These are phyloP conservation scores for Spodoptera exigua DNA, from an alignment of 2,888 invertebrate genomes.

Conservation along the genomic window DNA sequence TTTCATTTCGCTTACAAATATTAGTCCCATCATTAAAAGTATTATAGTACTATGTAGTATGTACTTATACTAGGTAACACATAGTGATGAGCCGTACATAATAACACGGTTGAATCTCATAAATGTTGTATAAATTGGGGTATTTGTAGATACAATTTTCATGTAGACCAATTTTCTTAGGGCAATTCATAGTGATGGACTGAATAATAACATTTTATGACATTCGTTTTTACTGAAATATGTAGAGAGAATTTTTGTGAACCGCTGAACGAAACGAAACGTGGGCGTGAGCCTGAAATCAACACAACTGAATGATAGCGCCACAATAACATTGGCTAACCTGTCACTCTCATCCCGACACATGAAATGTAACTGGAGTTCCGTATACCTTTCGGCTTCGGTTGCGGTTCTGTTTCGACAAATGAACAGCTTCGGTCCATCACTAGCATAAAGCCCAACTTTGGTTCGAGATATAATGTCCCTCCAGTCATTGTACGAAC, in stretches of 20 bases:
- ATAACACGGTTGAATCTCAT: not conserved
- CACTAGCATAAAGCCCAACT: constrained; percentile 11
- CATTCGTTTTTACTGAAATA: not conserved
- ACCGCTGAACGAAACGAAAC: not conserved
- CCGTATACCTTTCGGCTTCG: constrained; percentile 1
- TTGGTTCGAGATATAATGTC: constrained; percentile 7
- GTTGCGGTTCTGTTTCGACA: not conserved
- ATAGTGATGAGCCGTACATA: not conserved
- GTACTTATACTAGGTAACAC: too few species aligned
- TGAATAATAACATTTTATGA: constrained; percentile 3
- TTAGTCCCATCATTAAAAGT: constrained; percentile 1
- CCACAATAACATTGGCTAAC: constrained; percentile 3
- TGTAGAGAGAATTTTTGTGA: not conserved
- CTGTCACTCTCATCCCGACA: constrained; percentile 7
- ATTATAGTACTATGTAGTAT: not conserved
- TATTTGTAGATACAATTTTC: constrained; percentile 4
- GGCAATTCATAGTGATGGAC: constrained; percentile 16
- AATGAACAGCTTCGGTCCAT: constrained; percentile 13
- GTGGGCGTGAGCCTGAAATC: too few species aligned
- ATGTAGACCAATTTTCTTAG: constrained; percentile 9
- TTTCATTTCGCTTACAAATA: constrained; percentile 9
- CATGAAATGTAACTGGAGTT: constrained; percentile 9
- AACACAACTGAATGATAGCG: too few species aligned
- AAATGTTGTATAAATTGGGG: not conserved
- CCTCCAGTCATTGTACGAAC: constrained; percentile 19